Evolutionary conservation across 2,113 vertebrate species (phyloP), one percentile per base, ranked within the genome.

Genomic region (Brienomyrus longianalis): DNA sequence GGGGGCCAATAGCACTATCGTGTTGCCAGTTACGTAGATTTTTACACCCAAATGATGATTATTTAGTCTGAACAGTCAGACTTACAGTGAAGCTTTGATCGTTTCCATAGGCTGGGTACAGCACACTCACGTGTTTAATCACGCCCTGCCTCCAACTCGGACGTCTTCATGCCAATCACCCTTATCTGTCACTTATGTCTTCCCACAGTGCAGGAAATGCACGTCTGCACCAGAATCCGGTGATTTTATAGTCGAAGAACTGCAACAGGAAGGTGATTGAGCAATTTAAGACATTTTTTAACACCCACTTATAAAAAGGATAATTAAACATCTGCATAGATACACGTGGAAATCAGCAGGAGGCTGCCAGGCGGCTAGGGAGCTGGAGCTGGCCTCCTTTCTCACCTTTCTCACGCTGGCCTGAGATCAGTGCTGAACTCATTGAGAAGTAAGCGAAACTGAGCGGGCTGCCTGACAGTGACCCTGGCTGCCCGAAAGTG

Each of bases 141-240:
- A 77, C n/a, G 17, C 6, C 87, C 0, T 15, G 0, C 23, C 9
- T 39, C 52, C 87, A n/a, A 8, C 84, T 83, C 90, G 70, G 74
- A 62, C 92, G 92, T 94, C 91, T 94, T 92, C 92, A 94, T 94
- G 92, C 93, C 94, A 93, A 95, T 92, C 70, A 27, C 4, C 56
- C 91, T 94, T 94, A 94, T 94, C 93, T 92, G 91, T 77, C n/a
- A 89, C 93, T 90, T 39, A 85, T 48, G n/a, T 91, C 90, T 94
- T 94, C 93, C 94, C 92, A 90, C 90, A 90, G 92, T 93, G 89
- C 91, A 93, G 93, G 94, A 95, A 95, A 93, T 90, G 90, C 90
- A 92, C 5, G 54, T 94, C 91, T 92, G 91, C 83, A 70, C 43
- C 91, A 48, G 35, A 62, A 19, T 13, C 86, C 35, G n/a, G 88